Conservation (phyloP, 2,113 vertebrate species). For the Glaucomys volans region DNA sequence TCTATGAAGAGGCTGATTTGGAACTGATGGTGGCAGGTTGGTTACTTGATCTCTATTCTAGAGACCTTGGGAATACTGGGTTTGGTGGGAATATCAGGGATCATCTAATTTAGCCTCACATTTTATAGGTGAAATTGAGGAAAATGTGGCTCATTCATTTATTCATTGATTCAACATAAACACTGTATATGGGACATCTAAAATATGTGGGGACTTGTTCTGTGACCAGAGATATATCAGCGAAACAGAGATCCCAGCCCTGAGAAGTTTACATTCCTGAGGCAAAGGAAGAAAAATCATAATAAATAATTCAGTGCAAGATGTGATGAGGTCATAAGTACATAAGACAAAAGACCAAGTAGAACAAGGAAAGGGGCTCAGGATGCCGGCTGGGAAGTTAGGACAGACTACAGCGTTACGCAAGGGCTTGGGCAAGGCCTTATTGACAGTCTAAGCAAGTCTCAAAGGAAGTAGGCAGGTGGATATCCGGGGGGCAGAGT, state of each 20-base stretch:
- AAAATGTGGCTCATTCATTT: background rate
- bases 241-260: background rate
- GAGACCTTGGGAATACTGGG: background rate
- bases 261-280: background rate
- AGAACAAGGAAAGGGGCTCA: background rate
- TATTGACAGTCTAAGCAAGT: background rate
- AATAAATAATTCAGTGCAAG: too few relatives aligned
- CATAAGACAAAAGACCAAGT: background rate
- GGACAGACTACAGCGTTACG: background rate
- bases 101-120: background rate
- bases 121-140: background rate
- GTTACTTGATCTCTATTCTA: background rate
- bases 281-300: background rate
- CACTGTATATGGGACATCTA: background rate
- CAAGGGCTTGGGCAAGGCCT: background rate
- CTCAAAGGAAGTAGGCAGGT: background rate
- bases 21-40: conserved; percentile 69
- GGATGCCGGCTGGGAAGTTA: background rate
- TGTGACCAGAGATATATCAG: background rate
- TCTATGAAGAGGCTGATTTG: background rate
- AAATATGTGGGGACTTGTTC: background rate
- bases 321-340: background rate
- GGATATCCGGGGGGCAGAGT: background rate
- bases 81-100: background rate
- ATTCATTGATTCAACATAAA: background rate